Evolutionary conservation across 2,797 vertebrate genomes (phyloP), one percentile per base, ranked within the genome.

Genomic region (Coluber constrictor): DNA sequence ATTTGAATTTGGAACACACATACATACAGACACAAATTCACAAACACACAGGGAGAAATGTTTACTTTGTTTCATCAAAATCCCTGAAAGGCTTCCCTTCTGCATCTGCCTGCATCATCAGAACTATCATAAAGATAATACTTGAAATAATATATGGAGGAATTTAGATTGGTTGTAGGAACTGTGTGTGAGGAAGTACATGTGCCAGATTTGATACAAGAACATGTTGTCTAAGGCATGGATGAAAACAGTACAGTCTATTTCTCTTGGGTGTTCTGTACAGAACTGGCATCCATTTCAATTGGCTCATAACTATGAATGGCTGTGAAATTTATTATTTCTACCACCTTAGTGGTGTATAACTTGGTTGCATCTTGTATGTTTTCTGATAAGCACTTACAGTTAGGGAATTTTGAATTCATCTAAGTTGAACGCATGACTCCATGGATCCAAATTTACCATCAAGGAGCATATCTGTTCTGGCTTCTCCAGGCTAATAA

Each of bases 71-170:
- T 6, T 66, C 16, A 87, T 51, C 59, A 15, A 16, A 13, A 51
- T 70, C 29, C 47, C 86, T 13, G 7, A n/a, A 60, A 4, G 47
- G 57, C 29, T 90, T 1, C 16, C 59, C 79, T 88, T 92, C 43
- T 89, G 47, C 16, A 57, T 60, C 74, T 3, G 0, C 29, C 74
- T 0, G 0, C 29, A 27, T 1, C 0, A 11, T 43, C 32, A 0
- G 0, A 66, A 32, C 10, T 13, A 55, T 93, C 47, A 8, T 12
- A 88, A 5, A 92, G n/a, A 25, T 59, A 0, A 47, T 90, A 60
- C 74, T 70, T 92, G 90, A 94, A 70, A 18, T 0, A 16, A 93
- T 54, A 25, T 9, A 0, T 0, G 2, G 32, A 51, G 18, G 27
- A 83, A 51, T 86, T 89, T 63, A 74, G 83, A 66, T 23, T 15